Conservation (phyloP, 2,888 invertebrate species). For the Hypselothyrea guttata region DNA sequence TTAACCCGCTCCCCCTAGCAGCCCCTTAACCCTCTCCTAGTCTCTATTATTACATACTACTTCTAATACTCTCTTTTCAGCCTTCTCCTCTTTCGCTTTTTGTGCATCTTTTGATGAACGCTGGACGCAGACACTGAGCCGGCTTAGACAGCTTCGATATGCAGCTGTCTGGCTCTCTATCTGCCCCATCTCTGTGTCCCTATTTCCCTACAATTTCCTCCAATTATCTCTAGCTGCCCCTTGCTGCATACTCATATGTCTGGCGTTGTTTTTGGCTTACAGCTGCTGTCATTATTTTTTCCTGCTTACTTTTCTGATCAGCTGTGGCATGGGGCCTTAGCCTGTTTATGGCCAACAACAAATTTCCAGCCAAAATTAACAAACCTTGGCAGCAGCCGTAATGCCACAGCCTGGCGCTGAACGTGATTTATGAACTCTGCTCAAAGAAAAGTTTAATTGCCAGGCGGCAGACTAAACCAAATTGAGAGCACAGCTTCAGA, state of each 20-base stretch:
- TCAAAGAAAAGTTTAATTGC: conserved; percentile 77
- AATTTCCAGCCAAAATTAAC: conserved; percentile 37
- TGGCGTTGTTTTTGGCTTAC: conserved; percentile 2
- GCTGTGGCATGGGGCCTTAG: conserved; percentile 7
- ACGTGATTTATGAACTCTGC: conserved; percentile 75
- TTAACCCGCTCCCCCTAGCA: conserved; percentile 1
- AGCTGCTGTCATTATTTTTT: not conserved
- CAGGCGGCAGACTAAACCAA: conserved; percentile 53
- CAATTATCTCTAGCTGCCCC: conserved; percentile 10
- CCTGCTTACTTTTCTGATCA: conserved; percentile 49
- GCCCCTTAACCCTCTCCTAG: not conserved
- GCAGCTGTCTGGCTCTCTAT: conserved; percentile 17
- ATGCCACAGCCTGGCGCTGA: conserved; percentile 60
- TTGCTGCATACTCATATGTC: conserved; percentile 40
- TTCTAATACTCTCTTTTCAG: not conserved
- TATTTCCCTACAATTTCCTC: not conserved
- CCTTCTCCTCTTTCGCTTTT: not conserved
- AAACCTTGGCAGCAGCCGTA: conserved; percentile 9
- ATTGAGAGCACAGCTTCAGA: conserved; percentile 1
- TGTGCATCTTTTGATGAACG: conserved; percentile 55
- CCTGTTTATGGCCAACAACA: conserved; percentile 20
- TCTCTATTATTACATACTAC: not conserved
- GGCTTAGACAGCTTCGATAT: conserved; percentile 68
- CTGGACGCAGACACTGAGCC: conserved; percentile 67
- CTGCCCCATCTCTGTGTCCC: not conserved